Base-by-base conservation (phyloP, 2,797 vertebrate genomes). In the Sarcoramphus papa region DNA sequence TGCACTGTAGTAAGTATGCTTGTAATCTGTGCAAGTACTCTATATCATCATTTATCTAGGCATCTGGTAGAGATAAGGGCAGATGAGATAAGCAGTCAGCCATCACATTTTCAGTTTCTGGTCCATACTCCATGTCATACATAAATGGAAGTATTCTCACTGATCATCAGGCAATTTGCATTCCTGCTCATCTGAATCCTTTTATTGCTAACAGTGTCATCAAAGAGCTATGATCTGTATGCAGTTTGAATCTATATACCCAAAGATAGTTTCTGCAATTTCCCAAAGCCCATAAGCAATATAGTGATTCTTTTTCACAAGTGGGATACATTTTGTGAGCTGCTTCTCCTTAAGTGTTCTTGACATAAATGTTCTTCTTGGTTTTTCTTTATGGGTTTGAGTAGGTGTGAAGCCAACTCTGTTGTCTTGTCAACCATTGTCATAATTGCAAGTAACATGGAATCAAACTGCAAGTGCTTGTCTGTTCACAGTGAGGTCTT, bases 41-140 rank as follows among this genome's bases (percentile, higher is more conserved):
- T 87, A 8, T 78, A 82, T 94, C 67, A 81, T 78, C 30, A 48
- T 79, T 95, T 93, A 92, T 95, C 91, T 89, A 63, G 57, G 47
- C 54, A 92, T 85, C 80, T 95, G 63, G 21, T 91, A 74, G 80
- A 94, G 84, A 94, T 94, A 96, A 87, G 6, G 0, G 37, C 30
- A 89, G 77, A 85, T 56, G 59, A 96, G 92, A 97, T 97, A 94
- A 96, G 84, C 74, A 92, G 77, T n/a, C 88, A 89, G 33, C 27
- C 59, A 73, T 92, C 74, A 76, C 54, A 37, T 87, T 88, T 90
- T 75, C 35, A 41, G 47, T 74, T 93, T 79, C 83, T 85, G 37
- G 18, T 79, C 59, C 45, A 22, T 81, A 64, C 60, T 90, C 27
- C 23, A 3, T 90, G 63, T 76, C 78, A 74, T 54, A 81, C 27